phyloP scores from a whole-genome alignment of 1,140 invertebrate species.

The Procambarus virginalis region DNA sequence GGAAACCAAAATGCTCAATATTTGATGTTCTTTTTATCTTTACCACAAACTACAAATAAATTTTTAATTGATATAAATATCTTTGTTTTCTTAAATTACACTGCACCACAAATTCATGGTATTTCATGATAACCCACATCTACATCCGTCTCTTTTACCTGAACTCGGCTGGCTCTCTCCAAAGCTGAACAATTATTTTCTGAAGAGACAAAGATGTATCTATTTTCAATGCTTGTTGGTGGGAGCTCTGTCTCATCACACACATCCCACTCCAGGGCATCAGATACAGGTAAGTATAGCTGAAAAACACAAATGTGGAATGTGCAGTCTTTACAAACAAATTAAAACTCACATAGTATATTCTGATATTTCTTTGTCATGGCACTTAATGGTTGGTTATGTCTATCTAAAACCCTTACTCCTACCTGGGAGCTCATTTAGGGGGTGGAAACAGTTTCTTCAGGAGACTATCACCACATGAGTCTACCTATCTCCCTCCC shows the following conservation, averaged over 20 bases:
- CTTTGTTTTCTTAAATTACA: background rate
- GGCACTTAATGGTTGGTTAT: too few relatives aligned
- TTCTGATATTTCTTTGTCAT: too few relatives aligned
- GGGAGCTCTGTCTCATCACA: constrained; percentile 45
- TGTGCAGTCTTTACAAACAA: background rate
- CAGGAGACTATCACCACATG: too few relatives aligned
- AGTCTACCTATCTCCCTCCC: too few relatives aligned
- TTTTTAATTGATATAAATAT: background rate
- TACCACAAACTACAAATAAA: background rate
- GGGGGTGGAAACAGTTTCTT: too few relatives aligned
- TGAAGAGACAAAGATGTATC: constrained; percentile 32
- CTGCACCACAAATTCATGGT: background rate
- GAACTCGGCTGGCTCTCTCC: constrained; percentile 40
- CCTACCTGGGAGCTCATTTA: too few relatives aligned
- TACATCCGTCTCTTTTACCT: constrained; percentile 9
- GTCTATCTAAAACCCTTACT: too few relatives aligned
- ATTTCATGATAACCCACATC: background rate
- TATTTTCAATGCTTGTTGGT: constrained; percentile 26
- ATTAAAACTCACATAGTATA: too few relatives aligned
- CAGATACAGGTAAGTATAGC: constrained; percentile 48
- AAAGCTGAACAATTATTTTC: constrained; percentile 51
- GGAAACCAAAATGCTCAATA: background rate
- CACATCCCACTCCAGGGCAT: constrained; percentile 61
- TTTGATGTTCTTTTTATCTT: background rate
- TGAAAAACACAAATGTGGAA: background rate